Evolutionary conservation across 2,797 vertebrate genomes (phyloP).

Genomic region (Crax fasciolata): DNA sequence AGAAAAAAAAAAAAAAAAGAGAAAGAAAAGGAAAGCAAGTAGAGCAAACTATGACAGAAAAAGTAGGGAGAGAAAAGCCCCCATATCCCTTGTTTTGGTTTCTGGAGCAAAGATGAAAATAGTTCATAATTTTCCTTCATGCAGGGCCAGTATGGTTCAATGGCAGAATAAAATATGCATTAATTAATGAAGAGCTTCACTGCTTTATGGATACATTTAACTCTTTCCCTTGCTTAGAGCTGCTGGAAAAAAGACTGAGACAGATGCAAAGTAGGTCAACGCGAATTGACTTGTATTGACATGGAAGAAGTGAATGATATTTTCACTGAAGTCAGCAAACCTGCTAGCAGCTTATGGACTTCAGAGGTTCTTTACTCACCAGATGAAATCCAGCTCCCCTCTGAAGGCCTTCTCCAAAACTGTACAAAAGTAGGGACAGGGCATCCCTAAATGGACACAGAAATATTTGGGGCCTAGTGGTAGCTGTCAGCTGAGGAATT

Average conservation of each 20-base stretch:
- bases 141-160: slow-evolving; percentile 27
- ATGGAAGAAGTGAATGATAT: background rate
- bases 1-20: background rate
- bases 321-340: slow-evolving; percentile 10
- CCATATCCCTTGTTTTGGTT: background rate
- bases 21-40: background rate
- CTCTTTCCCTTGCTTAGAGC: background rate
- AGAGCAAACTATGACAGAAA: background rate
- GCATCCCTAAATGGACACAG: background rate
- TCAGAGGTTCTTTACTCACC: background rate
- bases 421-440: background rate
- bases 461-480: background rate
- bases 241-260: background rate
- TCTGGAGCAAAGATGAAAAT: background rate
- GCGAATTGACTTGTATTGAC: background rate
- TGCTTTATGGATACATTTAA: slow-evolving; percentile 51
- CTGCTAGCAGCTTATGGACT: background rate
- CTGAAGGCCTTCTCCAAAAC: background rate
- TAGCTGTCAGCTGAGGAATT: background rate
- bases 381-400: no score
- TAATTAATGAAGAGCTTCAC: slow-evolving; percentile 65
- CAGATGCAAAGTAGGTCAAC: background rate
- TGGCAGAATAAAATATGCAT: slow-evolving; percentile 33
- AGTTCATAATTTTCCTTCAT: slow-evolving; percentile 45
- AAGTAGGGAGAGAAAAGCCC: background rate